Percentiles rank a stretch among this genome's conserved stretches.
Conservation (phyloP, 2,113 vertebrate species). For the Trichomycterus rosablanca region DNA sequence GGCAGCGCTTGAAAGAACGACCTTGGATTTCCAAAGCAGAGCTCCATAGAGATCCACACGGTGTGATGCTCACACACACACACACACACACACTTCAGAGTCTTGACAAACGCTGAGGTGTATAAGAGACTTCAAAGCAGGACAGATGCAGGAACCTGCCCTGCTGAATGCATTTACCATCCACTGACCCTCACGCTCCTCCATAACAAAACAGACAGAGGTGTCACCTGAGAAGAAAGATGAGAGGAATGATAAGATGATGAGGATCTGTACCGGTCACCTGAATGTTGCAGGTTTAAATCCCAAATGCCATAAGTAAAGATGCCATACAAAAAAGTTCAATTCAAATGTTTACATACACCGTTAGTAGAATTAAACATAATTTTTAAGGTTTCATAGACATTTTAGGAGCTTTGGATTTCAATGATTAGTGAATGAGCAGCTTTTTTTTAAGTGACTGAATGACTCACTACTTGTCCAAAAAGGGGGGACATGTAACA, state of each 20-base stretch:
- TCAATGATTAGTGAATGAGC: no score
- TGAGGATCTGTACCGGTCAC: neutral
- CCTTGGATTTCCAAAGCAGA: constrained; percentile 65
- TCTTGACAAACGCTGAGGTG: constrained; percentile 53
- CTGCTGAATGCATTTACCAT: constrained; percentile 69
- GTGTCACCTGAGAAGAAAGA: neutral
- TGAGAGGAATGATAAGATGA: neutral
- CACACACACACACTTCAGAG: constrained; percentile 41
- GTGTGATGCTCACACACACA: constrained; percentile 15
- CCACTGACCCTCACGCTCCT: constrained; percentile 63
- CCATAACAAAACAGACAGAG: constrained; percentile 6
- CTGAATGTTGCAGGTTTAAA: neutral
- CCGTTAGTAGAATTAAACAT: no score
- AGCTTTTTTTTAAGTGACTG: no score
- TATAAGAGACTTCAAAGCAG: constrained; percentile 72
- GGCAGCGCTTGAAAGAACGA: constrained; percentile 72
- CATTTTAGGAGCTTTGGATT: no score
- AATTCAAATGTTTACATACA: no score
- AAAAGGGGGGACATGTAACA: no score
- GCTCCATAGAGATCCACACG: constrained; percentile 56
- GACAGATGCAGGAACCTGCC: constrained; percentile 68
- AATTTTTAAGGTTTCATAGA: no score
- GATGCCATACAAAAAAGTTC: no score
- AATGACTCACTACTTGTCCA: no score
- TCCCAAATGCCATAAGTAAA: no score